These are phyloP conservation scores for Dryomyza anilis DNA, from an alignment of 2,888 invertebrate species.

Conservation along the genomic window DNA sequence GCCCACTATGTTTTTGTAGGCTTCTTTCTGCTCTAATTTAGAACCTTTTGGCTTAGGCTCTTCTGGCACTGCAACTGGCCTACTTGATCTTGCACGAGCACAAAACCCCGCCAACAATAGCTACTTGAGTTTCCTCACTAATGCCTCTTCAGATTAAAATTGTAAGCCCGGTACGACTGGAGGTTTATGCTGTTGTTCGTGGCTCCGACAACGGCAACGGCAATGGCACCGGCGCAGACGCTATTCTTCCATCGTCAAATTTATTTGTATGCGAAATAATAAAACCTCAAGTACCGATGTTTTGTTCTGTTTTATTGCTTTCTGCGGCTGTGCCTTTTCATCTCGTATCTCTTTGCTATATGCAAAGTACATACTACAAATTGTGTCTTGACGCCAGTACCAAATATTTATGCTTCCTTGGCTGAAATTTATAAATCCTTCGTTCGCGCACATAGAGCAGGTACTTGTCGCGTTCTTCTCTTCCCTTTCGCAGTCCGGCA, in stretches of 20 bases:
- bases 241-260: constrained; percentile 33
- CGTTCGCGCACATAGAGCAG: not conserved
- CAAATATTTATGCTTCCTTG: not conserved
- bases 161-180: not conserved
- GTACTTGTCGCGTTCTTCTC: not conserved
- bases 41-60: not conserved
- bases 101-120: not conserved
- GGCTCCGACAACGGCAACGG: constrained; percentile 1
- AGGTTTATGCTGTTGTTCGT: constrained; percentile 21
- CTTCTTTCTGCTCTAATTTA: constrained; percentile 27
- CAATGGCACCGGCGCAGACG: constrained; percentile 15
- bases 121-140: constrained; percentile 25
- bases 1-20: not conserved
- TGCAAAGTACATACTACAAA: not conserved
- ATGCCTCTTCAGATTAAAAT: constrained; percentile 26
- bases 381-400: not conserved
- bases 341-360: not conserved
- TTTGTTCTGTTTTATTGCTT: constrained; percentile 12
- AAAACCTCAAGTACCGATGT: constrained; percentile 47
- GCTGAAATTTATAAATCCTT: not conserved
- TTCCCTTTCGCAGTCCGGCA: not conserved
- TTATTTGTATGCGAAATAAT: constrained; percentile 50
- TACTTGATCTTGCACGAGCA: not conserved
- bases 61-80: too few relatives aligned
- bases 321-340: not conserved